A percentile compares a stretch with the other conserved stretches of the same genome.
phyloP scores from a whole-genome alignment of 1,140 invertebrate genomes.

The Parasteatoda tepidariorum region DNA sequence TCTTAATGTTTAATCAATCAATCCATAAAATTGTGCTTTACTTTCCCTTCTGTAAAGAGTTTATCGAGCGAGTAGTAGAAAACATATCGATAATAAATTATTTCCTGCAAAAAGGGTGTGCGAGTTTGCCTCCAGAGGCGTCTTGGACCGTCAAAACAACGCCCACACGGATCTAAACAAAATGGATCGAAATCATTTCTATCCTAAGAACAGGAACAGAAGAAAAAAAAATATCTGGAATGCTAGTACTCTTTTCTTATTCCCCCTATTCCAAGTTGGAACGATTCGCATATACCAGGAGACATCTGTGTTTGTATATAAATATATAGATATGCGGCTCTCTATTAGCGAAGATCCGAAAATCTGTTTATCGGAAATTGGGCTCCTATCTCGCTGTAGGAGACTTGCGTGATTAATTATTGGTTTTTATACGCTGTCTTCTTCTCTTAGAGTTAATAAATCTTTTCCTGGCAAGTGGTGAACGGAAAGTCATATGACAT shows the following conservation, averaged over 20 bases:
- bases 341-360: slow-evolving; percentile 10
- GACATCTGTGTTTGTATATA: slow-evolving; percentile 4
- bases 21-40: background rate
- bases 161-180: slow-evolving; percentile 21
- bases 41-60: background rate
- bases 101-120: slow-evolving; percentile 37
- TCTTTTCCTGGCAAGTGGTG: slow-evolving; percentile 13
- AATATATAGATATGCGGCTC: background rate
- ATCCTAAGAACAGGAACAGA: background rate
- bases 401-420: slow-evolving; percentile 54
- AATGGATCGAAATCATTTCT: slow-evolving; percentile 33
- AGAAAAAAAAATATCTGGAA: background rate
- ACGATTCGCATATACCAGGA: background rate
- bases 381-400: slow-evolving; percentile 33
- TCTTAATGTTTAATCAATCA: background rate
- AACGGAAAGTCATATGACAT: background rate
- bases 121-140: slow-evolving; percentile 18
- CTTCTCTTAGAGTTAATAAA: slow-evolving; percentile 46
- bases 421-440: slow-evolving; percentile 39
- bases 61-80: background rate
- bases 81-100: slow-evolving; percentile 29
- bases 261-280: background rate
- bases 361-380: slow-evolving; percentile 56
- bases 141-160: slow-evolving; percentile 29
- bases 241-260: slow-evolving; percentile 11